A percentile compares a stretch with the other conserved stretches of the same genome.
phyloP scores from a whole-genome alignment of 2,797 vertebrate genomes.

The Chiroxiphia lanceolata region DNA sequence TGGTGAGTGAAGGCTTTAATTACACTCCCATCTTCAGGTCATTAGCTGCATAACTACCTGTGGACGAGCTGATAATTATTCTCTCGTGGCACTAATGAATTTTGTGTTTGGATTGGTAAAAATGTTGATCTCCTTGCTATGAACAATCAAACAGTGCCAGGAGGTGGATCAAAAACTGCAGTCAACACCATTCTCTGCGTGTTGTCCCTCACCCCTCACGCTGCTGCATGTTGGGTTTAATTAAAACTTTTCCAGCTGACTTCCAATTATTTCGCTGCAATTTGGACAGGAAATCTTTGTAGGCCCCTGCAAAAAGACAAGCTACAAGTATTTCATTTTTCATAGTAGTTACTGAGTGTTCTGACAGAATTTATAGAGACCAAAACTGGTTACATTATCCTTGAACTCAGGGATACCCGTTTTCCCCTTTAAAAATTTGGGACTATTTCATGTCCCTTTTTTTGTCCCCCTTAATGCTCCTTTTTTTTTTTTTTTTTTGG shows the following conservation, averaged over 20 bases:
- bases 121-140: not conserved
- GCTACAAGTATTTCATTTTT: not conserved
- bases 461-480: not conserved
- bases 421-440: not conserved
- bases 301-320: not conserved
- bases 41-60: constrained; percentile 60
- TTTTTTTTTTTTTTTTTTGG: not conserved
- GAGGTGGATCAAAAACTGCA: not conserved
- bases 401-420: not conserved
- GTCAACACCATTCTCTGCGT: not conserved
- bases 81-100: constrained; percentile 33
- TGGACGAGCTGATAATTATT: not conserved
- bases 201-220: not conserved
- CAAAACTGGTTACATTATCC: not conserved
- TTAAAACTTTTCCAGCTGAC: not conserved
- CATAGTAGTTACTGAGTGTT: not conserved
- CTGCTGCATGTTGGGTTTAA: not conserved
- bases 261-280: not conserved
- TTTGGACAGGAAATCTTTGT: not conserved
- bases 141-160: not conserved
- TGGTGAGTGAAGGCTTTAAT: constrained; percentile 57
- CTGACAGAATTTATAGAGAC: not conserved
- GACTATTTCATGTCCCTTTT: not conserved
- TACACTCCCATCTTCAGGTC: constrained; percentile 34
- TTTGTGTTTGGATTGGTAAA: constrained; percentile 16